A percentile compares a stretch with the other conserved stretches of the same genome.
Evolutionary conservation across 2,797 vertebrate genomes (phyloP).

Genomic region (Cyclopterus lumpus): DNA sequence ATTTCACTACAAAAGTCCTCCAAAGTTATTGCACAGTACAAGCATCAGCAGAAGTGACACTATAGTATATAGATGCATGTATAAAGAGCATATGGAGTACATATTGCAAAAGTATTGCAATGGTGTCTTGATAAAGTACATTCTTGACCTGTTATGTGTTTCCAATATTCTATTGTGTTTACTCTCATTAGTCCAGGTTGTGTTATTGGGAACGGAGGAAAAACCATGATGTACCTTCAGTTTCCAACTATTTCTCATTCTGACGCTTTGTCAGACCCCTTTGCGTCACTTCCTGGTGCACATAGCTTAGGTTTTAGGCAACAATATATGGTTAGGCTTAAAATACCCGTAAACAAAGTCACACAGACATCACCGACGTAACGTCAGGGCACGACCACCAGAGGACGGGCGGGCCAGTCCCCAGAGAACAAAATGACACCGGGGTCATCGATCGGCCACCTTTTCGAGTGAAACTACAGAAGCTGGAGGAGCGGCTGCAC

Average conservation of each 20-base stretch:
- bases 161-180: neutral
- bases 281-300: neutral
- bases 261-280: neutral
- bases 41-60: neutral
- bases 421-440: neutral
- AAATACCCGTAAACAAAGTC: neutral
- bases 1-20: neutral
- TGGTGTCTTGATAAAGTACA: neutral
- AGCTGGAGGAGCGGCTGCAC: constrained; percentile 65
- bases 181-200: neutral
- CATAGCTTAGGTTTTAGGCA: neutral
- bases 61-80: neutral
- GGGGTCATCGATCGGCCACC: neutral
- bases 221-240: neutral
- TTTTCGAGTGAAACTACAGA: constrained; percentile 37
- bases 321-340: neutral
- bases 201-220: neutral
- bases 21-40: neutral
- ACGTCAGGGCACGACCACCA: neutral
- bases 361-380: neutral
- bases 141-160: neutral
- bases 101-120: too few relatives aligned
- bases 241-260: neutral
- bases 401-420: neutral
- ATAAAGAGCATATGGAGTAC: neutral